Conservation (phyloP, 2,888 invertebrate species). For the Amblyjoppa proteus region DNA sequence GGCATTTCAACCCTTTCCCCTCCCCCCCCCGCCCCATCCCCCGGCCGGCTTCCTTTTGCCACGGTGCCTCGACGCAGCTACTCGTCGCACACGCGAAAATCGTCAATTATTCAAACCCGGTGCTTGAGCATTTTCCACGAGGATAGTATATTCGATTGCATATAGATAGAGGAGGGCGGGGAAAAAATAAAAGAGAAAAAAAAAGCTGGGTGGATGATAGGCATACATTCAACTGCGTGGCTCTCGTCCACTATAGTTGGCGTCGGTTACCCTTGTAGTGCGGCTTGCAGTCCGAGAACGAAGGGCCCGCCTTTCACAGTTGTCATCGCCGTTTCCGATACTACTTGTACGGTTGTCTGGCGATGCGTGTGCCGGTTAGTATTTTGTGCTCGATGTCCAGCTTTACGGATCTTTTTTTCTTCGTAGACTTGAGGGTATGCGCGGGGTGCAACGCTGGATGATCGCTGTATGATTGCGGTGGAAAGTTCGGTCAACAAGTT, state of each 20-base stretch:
- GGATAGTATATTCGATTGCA: conserved; percentile 55
- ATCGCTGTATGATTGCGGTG: background rate
- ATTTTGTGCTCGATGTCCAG: background rate
- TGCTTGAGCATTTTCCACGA: conserved; percentile 65
- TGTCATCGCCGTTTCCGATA: conserved; percentile 21
- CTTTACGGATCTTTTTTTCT: conserved; percentile 13
- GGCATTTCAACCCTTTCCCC: conserved; percentile 73
- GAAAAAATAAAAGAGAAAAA: background rate
- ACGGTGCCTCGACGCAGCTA: conserved; percentile 39
- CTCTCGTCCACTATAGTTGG: conserved; percentile 57
- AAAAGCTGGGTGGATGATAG: conserved; percentile 1
- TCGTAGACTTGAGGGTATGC: background rate
- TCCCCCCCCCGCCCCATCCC: conserved; percentile 71
- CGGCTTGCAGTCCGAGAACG: conserved; percentile 34
- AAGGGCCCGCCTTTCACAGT: conserved; percentile 40
- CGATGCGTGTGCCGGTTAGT: background rate
- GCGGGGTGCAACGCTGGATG: background rate
- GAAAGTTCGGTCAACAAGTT: conserved; percentile 27
- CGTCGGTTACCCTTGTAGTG: conserved; percentile 59
- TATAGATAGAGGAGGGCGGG: conserved; percentile 26
- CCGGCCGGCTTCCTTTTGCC: conserved; percentile 54
- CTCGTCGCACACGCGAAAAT: conserved; percentile 52
- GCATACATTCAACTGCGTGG: conserved; percentile 4
- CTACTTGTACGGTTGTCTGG: background rate
- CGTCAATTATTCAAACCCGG: conserved; percentile 63